Conservation (phyloP, 1,140 invertebrate genomes). For the Acarapis woodi region DNA sequence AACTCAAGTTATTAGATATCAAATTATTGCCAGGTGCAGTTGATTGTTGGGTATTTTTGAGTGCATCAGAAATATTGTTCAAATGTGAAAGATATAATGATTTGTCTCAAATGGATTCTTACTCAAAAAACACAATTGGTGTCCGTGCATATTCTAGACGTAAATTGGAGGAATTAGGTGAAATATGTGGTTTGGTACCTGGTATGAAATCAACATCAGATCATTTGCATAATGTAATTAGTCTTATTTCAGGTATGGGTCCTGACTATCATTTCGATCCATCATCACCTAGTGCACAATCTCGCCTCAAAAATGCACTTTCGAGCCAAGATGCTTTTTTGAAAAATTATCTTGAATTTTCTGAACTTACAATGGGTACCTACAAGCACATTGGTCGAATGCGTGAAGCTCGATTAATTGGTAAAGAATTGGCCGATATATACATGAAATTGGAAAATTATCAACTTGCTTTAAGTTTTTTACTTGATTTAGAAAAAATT, state of each 20-base stretch:
- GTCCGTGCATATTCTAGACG: constrained; percentile 71
- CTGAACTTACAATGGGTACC: constrained; percentile 78
- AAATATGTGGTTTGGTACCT: constrained; percentile 68
- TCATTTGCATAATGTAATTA: constrained; percentile 62
- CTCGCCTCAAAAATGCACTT: constrained; percentile 60
- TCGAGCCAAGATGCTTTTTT: constrained; percentile 64
- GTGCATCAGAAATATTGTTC: constrained; percentile 56
- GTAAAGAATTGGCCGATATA: constrained; percentile 57
- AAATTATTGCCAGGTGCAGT: constrained; percentile 33
- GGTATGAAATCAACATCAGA: constrained; percentile 38
- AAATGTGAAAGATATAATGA: constrained; percentile 21
- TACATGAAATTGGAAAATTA: constrained; percentile 31
- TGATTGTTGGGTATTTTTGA: constrained; percentile 73
- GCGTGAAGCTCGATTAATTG: constrained; percentile 52
- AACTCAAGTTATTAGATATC: constrained; percentile 45
- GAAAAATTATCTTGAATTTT: constrained; percentile 65
- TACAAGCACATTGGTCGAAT: constrained; percentile 76
- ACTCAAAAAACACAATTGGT: constrained; percentile 57
- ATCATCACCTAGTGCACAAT: constrained; percentile 34
- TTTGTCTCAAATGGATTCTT: constrained; percentile 25
- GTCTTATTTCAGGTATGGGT: constrained; percentile 56
- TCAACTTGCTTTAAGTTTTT: constrained; percentile 56
- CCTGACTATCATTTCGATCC: constrained; percentile 15
- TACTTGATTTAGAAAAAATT: constrained; percentile 51
- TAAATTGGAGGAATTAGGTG: constrained; percentile 60